These are phyloP conservation scores for Spinus pinus DNA, from an alignment of 2,797 vertebrate genomes.

Conservation along the genomic window DNA sequence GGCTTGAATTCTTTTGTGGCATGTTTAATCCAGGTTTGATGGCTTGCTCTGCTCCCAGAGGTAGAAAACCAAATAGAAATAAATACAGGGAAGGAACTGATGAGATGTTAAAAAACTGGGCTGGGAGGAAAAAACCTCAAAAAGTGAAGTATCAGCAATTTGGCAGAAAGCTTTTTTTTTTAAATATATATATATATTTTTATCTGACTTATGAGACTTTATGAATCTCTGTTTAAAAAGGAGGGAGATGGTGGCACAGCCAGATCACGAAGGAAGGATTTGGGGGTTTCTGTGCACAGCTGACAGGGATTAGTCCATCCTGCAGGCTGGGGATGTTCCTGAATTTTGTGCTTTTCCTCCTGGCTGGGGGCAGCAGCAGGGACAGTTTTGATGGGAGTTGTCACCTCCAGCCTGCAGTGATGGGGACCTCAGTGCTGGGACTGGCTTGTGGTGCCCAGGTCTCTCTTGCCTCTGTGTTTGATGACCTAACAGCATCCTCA, in stretches of 20 bases:
- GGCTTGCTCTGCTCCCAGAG: slow-evolving; percentile 26
- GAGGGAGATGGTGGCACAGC: neutral
- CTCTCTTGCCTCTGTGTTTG: neutral
- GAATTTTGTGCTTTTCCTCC: neutral
- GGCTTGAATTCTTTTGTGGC: slow-evolving; percentile 29
- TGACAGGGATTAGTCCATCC: neutral
- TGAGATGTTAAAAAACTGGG: neutral
- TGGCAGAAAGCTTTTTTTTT: neutral
- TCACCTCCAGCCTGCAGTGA: neutral
- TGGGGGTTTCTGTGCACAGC: neutral
- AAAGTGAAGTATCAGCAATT: neutral
- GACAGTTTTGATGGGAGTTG: neutral
- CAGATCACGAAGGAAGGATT: neutral
- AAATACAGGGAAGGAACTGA: neutral
- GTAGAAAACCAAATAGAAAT: slow-evolving; percentile 20
- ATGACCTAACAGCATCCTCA: neutral
- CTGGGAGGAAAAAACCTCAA: accelerated
- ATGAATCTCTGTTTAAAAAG: neutral
- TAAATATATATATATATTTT: too few relatives aligned
- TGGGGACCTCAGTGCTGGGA: neutral
- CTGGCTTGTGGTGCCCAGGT: neutral
- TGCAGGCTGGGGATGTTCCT: neutral
- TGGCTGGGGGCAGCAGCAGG: neutral
- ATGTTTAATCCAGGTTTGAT: slow-evolving; percentile 35
- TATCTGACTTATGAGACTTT: neutral